Evolutionary conservation across 2,113 vertebrate species (phyloP).

Genomic region (Platysteira castanea): DNA sequence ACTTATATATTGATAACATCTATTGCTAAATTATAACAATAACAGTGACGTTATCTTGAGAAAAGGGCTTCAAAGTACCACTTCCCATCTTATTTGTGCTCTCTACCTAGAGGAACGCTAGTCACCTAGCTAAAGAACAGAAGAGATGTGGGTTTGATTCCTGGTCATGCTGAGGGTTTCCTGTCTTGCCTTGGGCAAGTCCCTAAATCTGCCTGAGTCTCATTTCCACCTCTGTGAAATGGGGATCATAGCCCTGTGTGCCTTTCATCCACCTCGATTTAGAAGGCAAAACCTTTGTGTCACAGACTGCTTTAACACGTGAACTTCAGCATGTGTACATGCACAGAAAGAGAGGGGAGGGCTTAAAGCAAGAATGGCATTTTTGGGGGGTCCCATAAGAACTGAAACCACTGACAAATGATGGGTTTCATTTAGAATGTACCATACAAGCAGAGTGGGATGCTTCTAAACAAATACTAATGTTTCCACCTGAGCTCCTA

Average conservation of each 20-base stretch:
- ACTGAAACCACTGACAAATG: background rate
- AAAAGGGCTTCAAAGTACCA: constrained; percentile 48
- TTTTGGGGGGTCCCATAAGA: background rate
- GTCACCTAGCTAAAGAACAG: background rate
- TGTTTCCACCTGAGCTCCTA: background rate
- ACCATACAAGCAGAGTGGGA: background rate
- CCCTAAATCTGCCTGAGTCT: constrained; percentile 6
- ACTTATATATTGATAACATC: constrained; percentile 64
- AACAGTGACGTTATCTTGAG: constrained; percentile 59
- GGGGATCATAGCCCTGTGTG: background rate
- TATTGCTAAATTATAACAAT: constrained; percentile 62
- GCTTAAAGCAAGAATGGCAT: background rate
- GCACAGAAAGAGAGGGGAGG: background rate
- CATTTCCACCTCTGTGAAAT: constrained; percentile 39
- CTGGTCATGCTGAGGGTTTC: background rate
- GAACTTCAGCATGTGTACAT: fast-evolving
- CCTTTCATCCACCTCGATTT: background rate
- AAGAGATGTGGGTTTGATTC: constrained; percentile 28
- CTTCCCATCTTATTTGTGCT: constrained; percentile 36
- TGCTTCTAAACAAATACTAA: background rate
- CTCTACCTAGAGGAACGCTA: background rate
- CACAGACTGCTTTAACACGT: background rate
- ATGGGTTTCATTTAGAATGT: background rate
- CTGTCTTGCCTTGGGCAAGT: constrained; percentile 46
- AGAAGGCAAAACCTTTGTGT: background rate